phyloP scores from a whole-genome alignment of 2,113 vertebrate genomes.

The Condylura cristata region DNA sequence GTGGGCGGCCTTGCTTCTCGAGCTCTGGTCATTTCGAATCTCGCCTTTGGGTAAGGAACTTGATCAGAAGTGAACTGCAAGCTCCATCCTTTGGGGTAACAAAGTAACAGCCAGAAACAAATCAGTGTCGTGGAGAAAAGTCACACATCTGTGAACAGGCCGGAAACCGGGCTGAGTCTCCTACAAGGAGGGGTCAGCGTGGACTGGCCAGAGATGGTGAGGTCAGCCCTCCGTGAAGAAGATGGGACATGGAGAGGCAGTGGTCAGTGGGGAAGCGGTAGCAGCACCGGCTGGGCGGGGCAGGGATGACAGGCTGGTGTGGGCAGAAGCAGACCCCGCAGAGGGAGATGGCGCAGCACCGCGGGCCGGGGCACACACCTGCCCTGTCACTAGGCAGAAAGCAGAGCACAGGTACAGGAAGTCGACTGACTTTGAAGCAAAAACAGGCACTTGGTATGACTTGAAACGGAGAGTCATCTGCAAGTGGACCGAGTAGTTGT shows the following conservation, averaged over 20 bases:
- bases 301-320: no score
- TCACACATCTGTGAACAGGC: background rate
- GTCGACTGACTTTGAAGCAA: background rate
- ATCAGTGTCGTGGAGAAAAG: background rate
- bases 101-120: background rate
- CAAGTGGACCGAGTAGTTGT: background rate
- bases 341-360: background rate
- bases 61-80: slow-evolving; percentile 4
- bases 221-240: background rate
- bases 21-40: background rate
- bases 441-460: background rate
- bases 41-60: background rate
- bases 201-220: background rate
- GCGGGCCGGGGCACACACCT: background rate
- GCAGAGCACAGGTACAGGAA: background rate
- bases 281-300: no score
- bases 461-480: background rate
- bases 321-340: background rate
- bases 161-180: background rate
- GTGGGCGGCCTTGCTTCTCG: background rate
- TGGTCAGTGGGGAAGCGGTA: background rate
- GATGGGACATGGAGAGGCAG: background rate
- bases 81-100: background rate
- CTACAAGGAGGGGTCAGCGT: background rate
- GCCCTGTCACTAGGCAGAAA: background rate